Evolutionary conservation across 2,797 vertebrate species (phyloP).

Genomic region (Cyclopterus lumpus): DNA sequence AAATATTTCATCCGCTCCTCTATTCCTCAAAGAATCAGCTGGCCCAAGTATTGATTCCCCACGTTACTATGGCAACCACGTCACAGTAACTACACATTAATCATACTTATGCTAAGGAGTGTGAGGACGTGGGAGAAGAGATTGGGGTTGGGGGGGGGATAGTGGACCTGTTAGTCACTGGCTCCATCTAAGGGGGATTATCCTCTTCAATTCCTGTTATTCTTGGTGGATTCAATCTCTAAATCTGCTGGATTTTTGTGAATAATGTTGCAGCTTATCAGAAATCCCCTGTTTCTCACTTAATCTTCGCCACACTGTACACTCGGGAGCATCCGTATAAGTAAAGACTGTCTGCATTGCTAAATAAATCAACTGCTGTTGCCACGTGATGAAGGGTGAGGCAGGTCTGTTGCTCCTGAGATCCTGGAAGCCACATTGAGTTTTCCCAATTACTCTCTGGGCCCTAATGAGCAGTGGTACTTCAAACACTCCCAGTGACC

Average conservation of each 20-base stretch:
- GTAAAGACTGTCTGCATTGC: slow-evolving; percentile 30
- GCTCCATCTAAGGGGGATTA: slow-evolving; percentile 40
- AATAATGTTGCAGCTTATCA: slow-evolving; percentile 34
- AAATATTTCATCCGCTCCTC: slow-evolving; percentile 70
- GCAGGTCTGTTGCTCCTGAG: slow-evolving; percentile 24
- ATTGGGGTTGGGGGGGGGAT: neutral
- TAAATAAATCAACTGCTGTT: slow-evolving; percentile 45
- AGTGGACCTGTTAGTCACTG: slow-evolving; percentile 49
- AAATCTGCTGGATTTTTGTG: slow-evolving; percentile 40
- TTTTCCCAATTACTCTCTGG: slow-evolving; percentile 31
- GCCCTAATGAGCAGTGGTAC: slow-evolving; percentile 49
- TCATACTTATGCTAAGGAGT: slow-evolving; percentile 74
- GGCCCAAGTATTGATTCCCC: slow-evolving; percentile 51
- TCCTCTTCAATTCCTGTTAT: slow-evolving; percentile 33
- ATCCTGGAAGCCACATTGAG: slow-evolving; percentile 32
- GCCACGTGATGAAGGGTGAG: slow-evolving; percentile 33
- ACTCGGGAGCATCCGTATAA: slow-evolving; percentile 11
- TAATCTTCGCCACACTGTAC: slow-evolving; percentile 9
- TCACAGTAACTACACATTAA: slow-evolving; percentile 72
- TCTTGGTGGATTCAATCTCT: slow-evolving; percentile 36
- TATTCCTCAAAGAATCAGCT: slow-evolving; percentile 47
- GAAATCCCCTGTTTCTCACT: slow-evolving; percentile 37
- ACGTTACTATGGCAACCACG: slow-evolving; percentile 76
- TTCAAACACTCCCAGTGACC: slow-evolving; percentile 22
- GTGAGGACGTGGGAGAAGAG: slow-evolving; percentile 47